Evolutionary conservation across 2,113 vertebrate species (phyloP).

Genomic region (Anarrhichthys ocellatus): DNA sequence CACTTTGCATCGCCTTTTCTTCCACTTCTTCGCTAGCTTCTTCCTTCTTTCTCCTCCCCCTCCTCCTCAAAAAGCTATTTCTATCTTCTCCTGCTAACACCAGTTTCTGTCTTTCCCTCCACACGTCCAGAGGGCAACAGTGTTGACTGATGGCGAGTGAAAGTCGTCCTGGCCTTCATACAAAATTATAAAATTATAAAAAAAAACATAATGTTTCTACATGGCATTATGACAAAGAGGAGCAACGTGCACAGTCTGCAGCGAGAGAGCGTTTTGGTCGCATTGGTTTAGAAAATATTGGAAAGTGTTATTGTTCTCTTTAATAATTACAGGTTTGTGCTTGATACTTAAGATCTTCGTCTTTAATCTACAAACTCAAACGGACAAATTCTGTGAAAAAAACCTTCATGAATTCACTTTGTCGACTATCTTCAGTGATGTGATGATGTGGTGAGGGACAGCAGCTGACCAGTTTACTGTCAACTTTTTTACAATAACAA

Average conservation of each 20-base stretch:
- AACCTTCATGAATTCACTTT: too few relatives aligned
- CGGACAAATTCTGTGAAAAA: too few relatives aligned
- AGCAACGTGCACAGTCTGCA: conserved; percentile 4
- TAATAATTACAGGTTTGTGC: background rate
- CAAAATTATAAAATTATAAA: background rate
- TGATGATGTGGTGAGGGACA: too few relatives aligned
- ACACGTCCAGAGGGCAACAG: conserved; percentile 7
- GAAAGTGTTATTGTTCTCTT: background rate
- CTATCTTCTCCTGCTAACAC: background rate
- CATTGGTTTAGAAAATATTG: too few relatives aligned
- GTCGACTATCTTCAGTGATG: too few relatives aligned
- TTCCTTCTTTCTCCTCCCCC: background rate
- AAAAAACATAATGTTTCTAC: conserved; percentile 10
- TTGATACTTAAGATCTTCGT: background rate
- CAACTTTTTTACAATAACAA: too few relatives aligned
- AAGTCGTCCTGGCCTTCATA: conserved; percentile 11
- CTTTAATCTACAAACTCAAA: too few relatives aligned
- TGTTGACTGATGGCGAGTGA: conserved; percentile 31
- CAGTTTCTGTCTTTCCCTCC: background rate
- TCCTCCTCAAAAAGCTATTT: background rate
- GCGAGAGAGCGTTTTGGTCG: background rate
- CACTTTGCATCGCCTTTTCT: background rate
- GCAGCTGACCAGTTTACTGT: too few relatives aligned
- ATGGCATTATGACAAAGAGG: conserved; percentile 16
- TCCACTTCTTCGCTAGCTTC: background rate